Base-by-base conservation (phyloP, 2,797 vertebrate genomes). In the Heteromormyrus szaboi region DNA sequence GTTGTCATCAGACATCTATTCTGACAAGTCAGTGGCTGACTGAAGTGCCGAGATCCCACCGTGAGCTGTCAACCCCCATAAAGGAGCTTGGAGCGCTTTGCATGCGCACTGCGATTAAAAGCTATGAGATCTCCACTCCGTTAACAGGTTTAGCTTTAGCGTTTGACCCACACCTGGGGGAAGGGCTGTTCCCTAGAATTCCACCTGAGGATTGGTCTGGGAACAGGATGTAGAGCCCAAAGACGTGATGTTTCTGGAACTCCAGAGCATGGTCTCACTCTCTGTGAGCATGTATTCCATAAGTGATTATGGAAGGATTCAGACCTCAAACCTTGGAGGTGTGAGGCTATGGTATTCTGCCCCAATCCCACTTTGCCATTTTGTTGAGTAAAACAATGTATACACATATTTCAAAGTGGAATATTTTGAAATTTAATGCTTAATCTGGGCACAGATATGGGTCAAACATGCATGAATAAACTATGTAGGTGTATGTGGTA, bases 1-100 rank as follows among this genome's bases (percentile, higher is more conserved):
- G n/a, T 22, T 86, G 85, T 86, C 85, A 86, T 86, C 59, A 59
- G 53, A 56, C 85, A 86, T 41, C 51, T 56, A 59, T 86, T 86
- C 85, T 86, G 85, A 86, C 85, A 86, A 86, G 81, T 50, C 41
- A 44, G 85, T 41, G 22, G 37, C 53, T 86, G 85, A 86, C 53
- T 84, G 81, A 86, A 86, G 85, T 54, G 37, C 25, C 5, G 53
- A 9, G 53, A 53, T 56, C 53, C 29, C 53, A 59, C 51, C 17
- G 17, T 33, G 53, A 8, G 37, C 85, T 86, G 85, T 86, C 85
- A 86, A 17, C 6, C 25, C 50, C 53, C 53, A 86, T 41, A 14
- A 59, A 59, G 53, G 33, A 33, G 50, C 19, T 86, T 14, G 17
- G 14, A 59, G 53, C 50, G 53, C 33, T 59, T 59, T 41, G 17